Conservation (phyloP, 1,140 invertebrate species). For the Drosophila navojoa region DNA sequence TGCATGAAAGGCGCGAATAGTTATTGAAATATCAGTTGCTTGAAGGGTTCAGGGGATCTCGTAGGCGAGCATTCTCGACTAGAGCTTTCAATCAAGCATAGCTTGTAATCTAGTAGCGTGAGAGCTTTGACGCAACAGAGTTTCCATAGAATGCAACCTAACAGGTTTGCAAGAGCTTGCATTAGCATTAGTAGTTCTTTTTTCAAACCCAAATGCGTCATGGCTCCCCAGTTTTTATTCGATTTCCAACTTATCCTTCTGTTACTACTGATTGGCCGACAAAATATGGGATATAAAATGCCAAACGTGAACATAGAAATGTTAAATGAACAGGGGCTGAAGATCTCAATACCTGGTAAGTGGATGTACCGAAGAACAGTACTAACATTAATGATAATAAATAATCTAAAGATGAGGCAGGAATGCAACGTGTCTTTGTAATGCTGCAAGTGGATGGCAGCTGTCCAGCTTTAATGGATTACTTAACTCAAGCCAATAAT, state of each 20-base stretch:
- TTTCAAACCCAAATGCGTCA: conserved; percentile 57
- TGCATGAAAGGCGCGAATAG: too few species aligned
- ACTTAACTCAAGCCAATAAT: conserved; percentile 49
- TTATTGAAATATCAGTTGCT: too few species aligned
- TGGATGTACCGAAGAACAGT: not conserved
- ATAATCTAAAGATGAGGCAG: conserved; percentile 51
- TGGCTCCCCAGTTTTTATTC: conserved; percentile 27
- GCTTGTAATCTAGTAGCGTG: not conserved
- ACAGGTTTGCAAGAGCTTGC: conserved; percentile 40
- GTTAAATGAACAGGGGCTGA: conserved; percentile 51
- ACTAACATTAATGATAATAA: not conserved
- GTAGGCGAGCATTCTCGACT: too few species aligned
- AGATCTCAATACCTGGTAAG: conserved; percentile 71
- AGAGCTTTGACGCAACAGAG: conserved; percentile 30
- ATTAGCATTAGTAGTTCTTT: not conserved
- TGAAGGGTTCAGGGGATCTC: too few species aligned
- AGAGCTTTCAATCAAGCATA: too few species aligned
- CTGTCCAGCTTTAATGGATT: conserved; percentile 67
- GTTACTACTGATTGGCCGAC: not conserved
- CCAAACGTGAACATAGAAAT: conserved; percentile 59
- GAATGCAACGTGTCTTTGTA: conserved; percentile 61
- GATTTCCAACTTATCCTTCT: not conserved
- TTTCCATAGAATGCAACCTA: conserved; percentile 28
- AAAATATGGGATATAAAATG: conserved; percentile 42
- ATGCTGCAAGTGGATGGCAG: conserved; percentile 62